These are phyloP conservation scores for Linurgus olivaceus DNA, from an alignment of 2,797 vertebrate species.

Conservation along the genomic window DNA sequence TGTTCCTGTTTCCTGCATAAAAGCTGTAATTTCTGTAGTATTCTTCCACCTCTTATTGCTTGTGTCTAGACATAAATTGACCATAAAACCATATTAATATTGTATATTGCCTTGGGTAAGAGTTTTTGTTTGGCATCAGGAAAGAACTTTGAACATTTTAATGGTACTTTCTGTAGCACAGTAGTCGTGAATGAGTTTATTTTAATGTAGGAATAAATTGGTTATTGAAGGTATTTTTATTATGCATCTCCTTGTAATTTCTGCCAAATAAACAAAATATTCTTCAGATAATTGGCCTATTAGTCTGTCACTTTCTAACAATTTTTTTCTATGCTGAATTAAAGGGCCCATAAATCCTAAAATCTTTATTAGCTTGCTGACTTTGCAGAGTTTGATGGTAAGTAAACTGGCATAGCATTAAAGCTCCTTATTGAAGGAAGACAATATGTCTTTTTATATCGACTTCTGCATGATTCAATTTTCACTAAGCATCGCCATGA, in stretches of 20 bases:
- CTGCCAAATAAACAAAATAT: slow-evolving; percentile 54
- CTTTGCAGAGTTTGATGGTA: slow-evolving; percentile 61
- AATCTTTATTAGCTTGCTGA: slow-evolving; percentile 66
- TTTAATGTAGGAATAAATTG: slow-evolving; percentile 47
- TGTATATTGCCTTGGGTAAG: slow-evolving; percentile 57
- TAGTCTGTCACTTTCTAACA: slow-evolving; percentile 30
- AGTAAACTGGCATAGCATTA: slow-evolving; percentile 61
- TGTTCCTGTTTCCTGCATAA: slow-evolving; percentile 37
- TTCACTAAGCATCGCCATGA: slow-evolving; percentile 67
- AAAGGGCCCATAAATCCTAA: slow-evolving; percentile 51
- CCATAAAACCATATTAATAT: slow-evolving; percentile 62
- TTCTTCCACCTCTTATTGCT: slow-evolving; percentile 45
- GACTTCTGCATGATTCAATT: slow-evolving; percentile 74
- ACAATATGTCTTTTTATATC: slow-evolving; percentile 71
- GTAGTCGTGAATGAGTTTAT: slow-evolving; percentile 51
- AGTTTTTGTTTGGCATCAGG: slow-evolving; percentile 55
- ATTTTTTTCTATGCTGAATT: slow-evolving; percentile 45
- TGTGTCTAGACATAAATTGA: slow-evolving; percentile 55
- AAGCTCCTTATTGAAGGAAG: slow-evolving; percentile 67
- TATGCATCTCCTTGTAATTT: slow-evolving; percentile 31
- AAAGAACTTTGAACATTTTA: slow-evolving; percentile 64
- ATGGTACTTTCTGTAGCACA: slow-evolving; percentile 26
- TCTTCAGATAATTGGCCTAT: slow-evolving; percentile 50
- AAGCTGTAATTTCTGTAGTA: slow-evolving; percentile 43
- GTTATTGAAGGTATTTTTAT: slow-evolving; percentile 45